phyloP scores from a whole-genome alignment of 1,140 invertebrate species.

The Aleiodes sp. region DNA sequence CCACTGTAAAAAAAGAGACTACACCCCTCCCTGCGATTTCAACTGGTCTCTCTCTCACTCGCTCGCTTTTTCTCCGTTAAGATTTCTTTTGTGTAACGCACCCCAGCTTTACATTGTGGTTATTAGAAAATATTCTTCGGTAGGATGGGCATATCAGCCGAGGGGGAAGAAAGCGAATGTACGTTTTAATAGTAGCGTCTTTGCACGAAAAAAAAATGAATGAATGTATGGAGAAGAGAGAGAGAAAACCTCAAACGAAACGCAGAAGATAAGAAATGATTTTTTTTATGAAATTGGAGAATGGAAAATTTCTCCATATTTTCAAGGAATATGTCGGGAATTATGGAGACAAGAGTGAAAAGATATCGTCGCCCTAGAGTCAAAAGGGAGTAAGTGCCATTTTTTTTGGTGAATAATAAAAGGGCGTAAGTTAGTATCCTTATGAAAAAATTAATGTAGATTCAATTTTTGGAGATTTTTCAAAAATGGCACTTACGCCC shows the following conservation, averaged over 20 bases:
- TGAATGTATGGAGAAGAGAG: too few species aligned
- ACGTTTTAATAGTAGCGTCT: conserved; percentile 44
- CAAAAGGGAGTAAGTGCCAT: too few species aligned
- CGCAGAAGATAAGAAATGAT: not conserved
- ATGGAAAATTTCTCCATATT: too few species aligned
- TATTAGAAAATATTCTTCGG: conserved; percentile 66
- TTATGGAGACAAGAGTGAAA: too few species aligned
- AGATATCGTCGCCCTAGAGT: too few species aligned
- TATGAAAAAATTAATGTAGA: too few species aligned
- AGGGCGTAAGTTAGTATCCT: too few species aligned
- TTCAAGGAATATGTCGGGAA: too few species aligned
- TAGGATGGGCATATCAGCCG: conserved; percentile 31
- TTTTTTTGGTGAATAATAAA: too few species aligned
- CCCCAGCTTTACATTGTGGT: conserved; percentile 65
- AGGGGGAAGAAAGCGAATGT: conserved; percentile 33
- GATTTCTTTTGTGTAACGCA: conserved; percentile 66
- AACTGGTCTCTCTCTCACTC: conserved; percentile 32
- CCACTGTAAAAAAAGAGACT: conserved; percentile 23
- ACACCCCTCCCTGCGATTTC: conserved; percentile 5
- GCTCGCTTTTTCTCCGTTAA: conserved; percentile 39
- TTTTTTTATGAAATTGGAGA: too few species aligned
- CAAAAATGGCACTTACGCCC: too few species aligned
- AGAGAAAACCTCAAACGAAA: conserved; percentile 7
- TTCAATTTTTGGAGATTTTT: too few species aligned
- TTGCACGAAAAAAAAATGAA: not conserved